A percentile compares a stretch with the other conserved stretches of the same genome.
phyloP scores from a whole-genome alignment of 2,888 invertebrate species.

The Bruchidius siliquastri region DNA sequence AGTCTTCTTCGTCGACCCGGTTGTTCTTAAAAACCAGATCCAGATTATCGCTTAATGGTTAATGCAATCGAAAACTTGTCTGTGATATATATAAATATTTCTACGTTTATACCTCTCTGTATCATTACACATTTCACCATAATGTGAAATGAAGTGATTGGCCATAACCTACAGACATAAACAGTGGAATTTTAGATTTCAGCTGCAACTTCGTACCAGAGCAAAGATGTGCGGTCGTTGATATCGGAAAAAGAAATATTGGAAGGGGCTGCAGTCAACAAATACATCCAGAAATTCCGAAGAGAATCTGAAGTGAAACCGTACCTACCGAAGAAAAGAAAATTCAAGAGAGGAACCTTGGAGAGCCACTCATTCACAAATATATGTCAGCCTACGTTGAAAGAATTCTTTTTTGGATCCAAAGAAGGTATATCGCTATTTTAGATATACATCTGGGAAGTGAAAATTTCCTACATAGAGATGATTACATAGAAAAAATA shows the following conservation, averaged over 20 bases:
- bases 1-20: too few species aligned
- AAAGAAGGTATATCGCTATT: constrained; percentile 28
- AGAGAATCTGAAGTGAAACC: constrained; percentile 40
- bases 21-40: too few species aligned
- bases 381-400: constrained; percentile 36
- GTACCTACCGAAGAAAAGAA: constrained; percentile 28
- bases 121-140: too few species aligned
- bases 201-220: constrained; percentile 36
- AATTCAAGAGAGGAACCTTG: constrained; percentile 40
- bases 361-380: constrained; percentile 46
- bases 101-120: too few species aligned
- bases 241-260: constrained; percentile 16
- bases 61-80: too few species aligned
- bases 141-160: too few species aligned
- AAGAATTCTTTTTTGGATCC: constrained; percentile 42
- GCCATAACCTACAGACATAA: too few species aligned
- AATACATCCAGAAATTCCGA: constrained; percentile 41
- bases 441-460: too few species aligned
- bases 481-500: too few species aligned
- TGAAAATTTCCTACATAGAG: too few species aligned
- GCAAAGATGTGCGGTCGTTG: constrained; percentile 27
- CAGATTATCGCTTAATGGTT: too few species aligned
- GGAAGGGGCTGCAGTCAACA: constrained; percentile 17
- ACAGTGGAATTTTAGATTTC: constrained; percentile 31
- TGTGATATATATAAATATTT: too few species aligned